phyloP scores from a whole-genome alignment of 2,888 invertebrate species.

The Andrena chrysosceles region DNA sequence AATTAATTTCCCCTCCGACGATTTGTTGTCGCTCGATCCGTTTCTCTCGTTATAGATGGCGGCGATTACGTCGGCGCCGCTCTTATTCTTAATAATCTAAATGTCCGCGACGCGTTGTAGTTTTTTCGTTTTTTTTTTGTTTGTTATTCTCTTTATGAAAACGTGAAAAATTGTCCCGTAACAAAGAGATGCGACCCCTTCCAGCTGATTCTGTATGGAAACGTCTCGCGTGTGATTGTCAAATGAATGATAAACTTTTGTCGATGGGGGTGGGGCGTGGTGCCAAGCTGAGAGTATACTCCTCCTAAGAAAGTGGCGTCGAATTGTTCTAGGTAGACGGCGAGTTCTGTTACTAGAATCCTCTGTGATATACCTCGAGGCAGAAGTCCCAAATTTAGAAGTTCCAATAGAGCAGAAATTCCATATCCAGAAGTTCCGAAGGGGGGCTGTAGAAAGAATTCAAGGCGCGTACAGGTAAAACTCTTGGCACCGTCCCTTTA shows the following conservation, averaged over 20 bases:
- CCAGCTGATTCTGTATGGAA: slow-evolving; percentile 49
- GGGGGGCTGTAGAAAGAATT: background rate
- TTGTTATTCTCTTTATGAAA: slow-evolving; percentile 45
- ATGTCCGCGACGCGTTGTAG: slow-evolving; percentile 23
- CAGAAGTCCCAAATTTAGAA: no score
- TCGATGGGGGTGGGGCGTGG: slow-evolving; percentile 14
- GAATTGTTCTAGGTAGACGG: background rate
- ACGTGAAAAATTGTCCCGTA: slow-evolving; percentile 61
- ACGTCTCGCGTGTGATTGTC: slow-evolving; percentile 50
- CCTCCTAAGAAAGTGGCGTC: background rate
- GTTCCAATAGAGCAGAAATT: background rate
- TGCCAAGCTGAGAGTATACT: slow-evolving; percentile 2
- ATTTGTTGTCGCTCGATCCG: slow-evolving; percentile 2
- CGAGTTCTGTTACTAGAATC: no score
- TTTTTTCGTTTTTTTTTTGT: background rate
- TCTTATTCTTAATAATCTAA: slow-evolving; percentile 27
- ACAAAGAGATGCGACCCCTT: slow-evolving; percentile 47
- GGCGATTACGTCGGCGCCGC: background rate
- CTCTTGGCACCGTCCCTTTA: slow-evolving; percentile 4
- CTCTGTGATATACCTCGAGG: no score
- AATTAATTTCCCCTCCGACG: slow-evolving; percentile 1
- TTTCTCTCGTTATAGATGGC: background rate
- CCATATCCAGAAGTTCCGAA: background rate
- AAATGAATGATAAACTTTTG: slow-evolving; percentile 34
- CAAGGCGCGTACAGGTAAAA: background rate